phyloP scores from a whole-genome alignment of 2,797 vertebrate genomes.

The Melanotaenia nigrans region DNA sequence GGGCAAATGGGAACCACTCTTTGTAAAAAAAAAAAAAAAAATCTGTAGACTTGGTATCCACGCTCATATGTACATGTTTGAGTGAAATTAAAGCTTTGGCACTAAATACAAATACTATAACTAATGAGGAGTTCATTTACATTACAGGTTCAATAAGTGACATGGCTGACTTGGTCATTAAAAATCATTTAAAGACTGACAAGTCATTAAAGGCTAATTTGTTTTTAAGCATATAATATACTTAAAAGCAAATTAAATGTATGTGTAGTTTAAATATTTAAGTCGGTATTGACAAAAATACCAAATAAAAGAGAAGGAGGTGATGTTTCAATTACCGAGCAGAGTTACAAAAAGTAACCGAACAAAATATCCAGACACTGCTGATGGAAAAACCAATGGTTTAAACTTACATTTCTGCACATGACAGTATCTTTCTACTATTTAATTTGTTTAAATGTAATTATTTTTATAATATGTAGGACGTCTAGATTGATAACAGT shows the following conservation, averaged over 20 bases:
- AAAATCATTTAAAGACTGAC: no score
- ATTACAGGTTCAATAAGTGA: background rate
- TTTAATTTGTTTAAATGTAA: background rate
- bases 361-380: background rate
- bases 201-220: background rate
- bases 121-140: background rate
- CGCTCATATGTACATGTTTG: background rate
- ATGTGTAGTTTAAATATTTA: conserved; percentile 1
- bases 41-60: background rate
- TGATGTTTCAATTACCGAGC: background rate
- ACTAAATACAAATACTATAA: background rate
- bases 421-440: background rate
- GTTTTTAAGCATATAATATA: background rate
- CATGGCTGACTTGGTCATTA: background rate
- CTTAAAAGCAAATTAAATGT: background rate
- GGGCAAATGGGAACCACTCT: conserved; percentile 41
- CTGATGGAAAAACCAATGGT: background rate
- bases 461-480: background rate
- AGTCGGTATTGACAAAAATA: background rate
- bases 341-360: background rate
- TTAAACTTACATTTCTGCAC: background rate
- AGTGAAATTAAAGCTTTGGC: background rate
- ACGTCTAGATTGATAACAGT: background rate
- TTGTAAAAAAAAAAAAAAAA: conserved; percentile 26
- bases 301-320: background rate